phyloP scores from a whole-genome alignment of 1,140 invertebrate genomes.

The Magallana gigas region DNA sequence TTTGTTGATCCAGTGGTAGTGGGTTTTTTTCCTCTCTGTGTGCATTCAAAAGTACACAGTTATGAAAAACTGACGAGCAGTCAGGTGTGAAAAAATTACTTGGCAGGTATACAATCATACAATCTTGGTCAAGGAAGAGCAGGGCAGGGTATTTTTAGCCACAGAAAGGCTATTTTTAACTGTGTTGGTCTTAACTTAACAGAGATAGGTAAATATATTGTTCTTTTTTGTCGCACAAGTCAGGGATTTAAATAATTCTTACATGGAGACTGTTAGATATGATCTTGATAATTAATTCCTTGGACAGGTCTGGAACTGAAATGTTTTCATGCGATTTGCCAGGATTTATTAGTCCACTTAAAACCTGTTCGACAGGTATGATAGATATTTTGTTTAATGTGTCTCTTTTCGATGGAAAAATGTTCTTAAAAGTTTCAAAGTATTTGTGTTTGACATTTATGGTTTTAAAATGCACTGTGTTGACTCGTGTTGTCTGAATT shows the following conservation, averaged over 20 bases:
- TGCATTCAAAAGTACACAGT: background rate
- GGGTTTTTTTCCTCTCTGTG: too few relatives aligned
- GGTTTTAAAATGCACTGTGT: slow-evolving; percentile 1
- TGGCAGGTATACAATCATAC: slow-evolving; percentile 24
- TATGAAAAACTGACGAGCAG: slow-evolving; percentile 8
- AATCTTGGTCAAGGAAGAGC: slow-evolving; percentile 24
- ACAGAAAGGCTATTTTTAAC: background rate
- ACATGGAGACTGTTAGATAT: background rate
- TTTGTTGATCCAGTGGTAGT: too few relatives aligned
- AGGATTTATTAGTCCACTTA: slow-evolving; percentile 9
- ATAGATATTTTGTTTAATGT: slow-evolving; percentile 37
- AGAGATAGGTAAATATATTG: background rate
- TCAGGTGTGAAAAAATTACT: slow-evolving; percentile 28
- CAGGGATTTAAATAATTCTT: slow-evolving; percentile 14
- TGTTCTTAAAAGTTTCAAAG: slow-evolving; percentile 14
- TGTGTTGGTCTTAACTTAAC: background rate
- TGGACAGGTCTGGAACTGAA: background rate
- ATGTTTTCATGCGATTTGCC: background rate
- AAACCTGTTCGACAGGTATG: background rate
- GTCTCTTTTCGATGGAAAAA: background rate
- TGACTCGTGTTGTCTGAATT: background rate
- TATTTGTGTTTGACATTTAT: slow-evolving; percentile 38
- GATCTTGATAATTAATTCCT: slow-evolving; percentile 18
- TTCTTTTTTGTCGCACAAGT: background rate
- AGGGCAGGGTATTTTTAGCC: background rate